phyloP scores from a whole-genome alignment of 2,888 invertebrate genomes.

The Argyresthia albistria region DNA sequence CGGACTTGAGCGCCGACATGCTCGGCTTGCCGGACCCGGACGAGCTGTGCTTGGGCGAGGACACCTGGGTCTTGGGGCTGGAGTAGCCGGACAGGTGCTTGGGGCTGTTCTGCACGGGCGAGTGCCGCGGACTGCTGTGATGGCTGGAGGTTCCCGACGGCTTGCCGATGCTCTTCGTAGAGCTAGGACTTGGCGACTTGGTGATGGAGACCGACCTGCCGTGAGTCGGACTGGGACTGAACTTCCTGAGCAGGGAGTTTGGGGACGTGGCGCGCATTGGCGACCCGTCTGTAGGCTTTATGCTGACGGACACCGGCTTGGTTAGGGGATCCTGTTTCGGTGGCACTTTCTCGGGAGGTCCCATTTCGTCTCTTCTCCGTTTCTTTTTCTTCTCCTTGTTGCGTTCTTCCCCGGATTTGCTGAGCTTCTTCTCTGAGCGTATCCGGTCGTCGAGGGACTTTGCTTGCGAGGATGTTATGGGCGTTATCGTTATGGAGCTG shows the following conservation, averaged over 20 bases:
- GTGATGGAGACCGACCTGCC: constrained; percentile 76
- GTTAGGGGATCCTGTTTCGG: constrained; percentile 80
- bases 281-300: constrained; percentile 77
- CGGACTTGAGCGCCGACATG: constrained; percentile 89
- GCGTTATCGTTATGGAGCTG: constrained; percentile 90
- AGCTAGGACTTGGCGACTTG: constrained; percentile 69
- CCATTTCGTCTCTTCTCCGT: constrained; percentile 82
- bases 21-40: constrained; percentile 88
- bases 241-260: constrained; percentile 77
- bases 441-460: constrained; percentile 59
- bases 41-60: constrained; percentile 84
- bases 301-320: constrained; percentile 81
- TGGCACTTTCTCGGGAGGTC: constrained; percentile 86
- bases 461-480: constrained; percentile 76
- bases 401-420: constrained; percentile 54
- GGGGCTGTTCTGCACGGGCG: constrained; percentile 83
- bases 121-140: constrained; percentile 81
- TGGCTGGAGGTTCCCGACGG: constrained; percentile 65
- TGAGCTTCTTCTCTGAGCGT: constrained; percentile 60
- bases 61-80: constrained; percentile 84
- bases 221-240: constrained; percentile 81
- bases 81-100: constrained; percentile 81
- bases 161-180: constrained; percentile 53
- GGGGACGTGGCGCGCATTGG: constrained; percentile 78
- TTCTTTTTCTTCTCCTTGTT: constrained; percentile 82